These are phyloP conservation scores for Patella depressa DNA, from an alignment of 2,888 invertebrate species.

Conservation along the genomic window DNA sequence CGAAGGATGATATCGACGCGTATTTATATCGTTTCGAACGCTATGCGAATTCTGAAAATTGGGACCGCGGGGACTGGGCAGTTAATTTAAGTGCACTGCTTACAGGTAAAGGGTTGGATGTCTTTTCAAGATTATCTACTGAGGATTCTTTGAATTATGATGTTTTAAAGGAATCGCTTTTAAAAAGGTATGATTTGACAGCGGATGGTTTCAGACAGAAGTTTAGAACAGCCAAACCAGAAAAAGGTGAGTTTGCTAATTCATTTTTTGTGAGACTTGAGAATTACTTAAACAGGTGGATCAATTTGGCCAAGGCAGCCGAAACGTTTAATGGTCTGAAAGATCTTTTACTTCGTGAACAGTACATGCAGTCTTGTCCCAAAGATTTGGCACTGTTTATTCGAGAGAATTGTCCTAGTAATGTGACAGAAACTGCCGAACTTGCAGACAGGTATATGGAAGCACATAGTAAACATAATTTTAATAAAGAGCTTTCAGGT, in stretches of 20 bases:
- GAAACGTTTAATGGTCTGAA: constrained; percentile 19
- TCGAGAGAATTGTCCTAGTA: constrained; percentile 14
- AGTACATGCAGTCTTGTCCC: constrained; percentile 19
- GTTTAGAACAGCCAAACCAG: background rate
- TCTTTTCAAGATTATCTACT: background rate
- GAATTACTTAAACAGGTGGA: constrained; percentile 25
- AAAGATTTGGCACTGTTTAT: constrained; percentile 20
- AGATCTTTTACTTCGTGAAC: constrained; percentile 24
- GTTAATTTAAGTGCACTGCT: background rate
- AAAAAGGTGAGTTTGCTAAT: background rate
- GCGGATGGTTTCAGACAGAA: background rate
- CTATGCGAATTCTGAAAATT: background rate
- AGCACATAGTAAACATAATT: constrained; percentile 9
- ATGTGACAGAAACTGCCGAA: constrained; percentile 17
- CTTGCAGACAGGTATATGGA: constrained; percentile 27
- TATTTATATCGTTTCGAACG: constrained; percentile 3
- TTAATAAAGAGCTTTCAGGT: background rate
- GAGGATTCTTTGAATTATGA: constrained; percentile 1
- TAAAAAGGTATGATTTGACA: background rate
- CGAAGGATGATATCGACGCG: constrained; percentile 7
- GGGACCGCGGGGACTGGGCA: background rate
- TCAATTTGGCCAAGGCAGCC: constrained; percentile 20
- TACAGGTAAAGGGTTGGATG: constrained; percentile 13
- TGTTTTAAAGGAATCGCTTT: background rate
- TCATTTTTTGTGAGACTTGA: constrained; percentile 2